phyloP scores from a whole-genome alignment of 2,888 invertebrate genomes.

The Xanthia icteritia region DNA sequence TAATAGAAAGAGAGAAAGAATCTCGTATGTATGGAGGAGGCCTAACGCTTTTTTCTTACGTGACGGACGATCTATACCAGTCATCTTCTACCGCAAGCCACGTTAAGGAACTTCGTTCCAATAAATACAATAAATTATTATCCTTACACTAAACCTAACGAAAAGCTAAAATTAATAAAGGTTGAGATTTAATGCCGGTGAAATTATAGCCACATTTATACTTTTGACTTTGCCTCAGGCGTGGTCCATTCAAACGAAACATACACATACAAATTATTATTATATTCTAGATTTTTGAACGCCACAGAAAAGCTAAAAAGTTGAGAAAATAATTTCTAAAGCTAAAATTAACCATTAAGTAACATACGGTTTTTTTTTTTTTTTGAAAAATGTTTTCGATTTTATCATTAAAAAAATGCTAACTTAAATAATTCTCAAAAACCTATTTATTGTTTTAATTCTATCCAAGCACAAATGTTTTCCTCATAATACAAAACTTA shows the following conservation, averaged over 20 bases:
- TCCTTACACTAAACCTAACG: no score
- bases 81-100: no score
- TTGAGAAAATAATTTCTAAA: not conserved
- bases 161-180: not conserved
- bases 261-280: not conserved
- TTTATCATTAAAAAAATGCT: no score
- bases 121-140: no score
- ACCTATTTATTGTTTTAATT: conserved; percentile 13
- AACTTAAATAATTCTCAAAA: not conserved
- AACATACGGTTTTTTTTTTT: no score
- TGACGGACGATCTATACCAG: no score
- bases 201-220: not conserved
- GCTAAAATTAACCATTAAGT: not conserved
- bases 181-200: not conserved
- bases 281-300: not conserved
- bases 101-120: no score
- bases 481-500: conserved; percentile 8
- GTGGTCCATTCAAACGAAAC: not conserved
- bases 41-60: no score
- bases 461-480: not conserved
- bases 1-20: no score
- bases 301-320: no score
- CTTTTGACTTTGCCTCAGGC: not conserved
- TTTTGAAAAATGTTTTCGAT: no score
- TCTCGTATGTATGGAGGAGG: no score